These are phyloP conservation scores for Geophilus truncorum DNA, from an alignment of 2,888 invertebrate genomes.

Conservation along the genomic window DNA sequence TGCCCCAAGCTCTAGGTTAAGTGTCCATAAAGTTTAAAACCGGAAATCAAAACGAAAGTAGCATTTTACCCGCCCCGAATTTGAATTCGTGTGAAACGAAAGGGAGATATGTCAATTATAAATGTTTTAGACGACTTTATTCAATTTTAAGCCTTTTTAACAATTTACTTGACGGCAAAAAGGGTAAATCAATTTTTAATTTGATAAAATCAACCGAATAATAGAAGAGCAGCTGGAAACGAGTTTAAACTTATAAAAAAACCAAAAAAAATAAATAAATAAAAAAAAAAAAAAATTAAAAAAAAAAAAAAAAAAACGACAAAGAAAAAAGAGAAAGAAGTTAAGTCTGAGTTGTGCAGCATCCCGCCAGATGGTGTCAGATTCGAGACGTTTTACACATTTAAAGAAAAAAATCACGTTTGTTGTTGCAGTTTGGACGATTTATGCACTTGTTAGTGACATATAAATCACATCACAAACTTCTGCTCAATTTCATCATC, in stretches of 20 bases:
- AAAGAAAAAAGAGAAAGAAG: background rate
- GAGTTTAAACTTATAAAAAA: background rate
- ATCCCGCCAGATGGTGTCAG: background rate
- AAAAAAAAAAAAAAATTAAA: background rate
- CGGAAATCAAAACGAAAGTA: too few species aligned
- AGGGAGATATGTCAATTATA: too few species aligned
- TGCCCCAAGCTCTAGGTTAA: too few species aligned
- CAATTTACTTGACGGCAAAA: background rate
- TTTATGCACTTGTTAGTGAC: slow-evolving; percentile 10
- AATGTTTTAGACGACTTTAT: too few species aligned
- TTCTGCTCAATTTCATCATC: background rate
- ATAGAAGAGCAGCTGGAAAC: background rate
- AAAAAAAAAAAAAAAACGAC: background rate
- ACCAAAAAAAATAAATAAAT: too few species aligned
- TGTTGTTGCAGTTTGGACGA: background rate
- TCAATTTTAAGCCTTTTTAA: too few species aligned
- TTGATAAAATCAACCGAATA: too few species aligned
- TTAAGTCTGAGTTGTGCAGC: background rate
- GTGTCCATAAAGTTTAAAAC: too few species aligned
- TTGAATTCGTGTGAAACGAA: too few species aligned
- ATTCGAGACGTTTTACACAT: background rate
- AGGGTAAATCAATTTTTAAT: background rate
- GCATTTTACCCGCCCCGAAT: too few species aligned
- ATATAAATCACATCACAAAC: background rate
- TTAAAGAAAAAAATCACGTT: background rate